A percentile compares a stretch with the other conserved stretches of the same genome.
These are phyloP conservation scores for Polyommatus icarus DNA, from an alignment of 2,888 invertebrate species.

Conservation along the genomic window DNA sequence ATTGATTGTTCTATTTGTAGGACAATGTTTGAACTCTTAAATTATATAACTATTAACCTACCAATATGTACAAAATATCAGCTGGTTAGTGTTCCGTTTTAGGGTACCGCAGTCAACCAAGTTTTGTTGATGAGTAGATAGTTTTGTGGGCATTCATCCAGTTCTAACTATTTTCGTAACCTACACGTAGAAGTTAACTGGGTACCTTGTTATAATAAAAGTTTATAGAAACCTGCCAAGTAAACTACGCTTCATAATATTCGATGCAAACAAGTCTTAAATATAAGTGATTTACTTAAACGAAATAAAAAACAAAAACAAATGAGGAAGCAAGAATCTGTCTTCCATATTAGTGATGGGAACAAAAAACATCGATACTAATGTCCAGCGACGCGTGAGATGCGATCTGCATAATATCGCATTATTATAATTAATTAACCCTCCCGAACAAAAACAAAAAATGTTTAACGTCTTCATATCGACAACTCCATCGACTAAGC, in stretches of 20 bases:
- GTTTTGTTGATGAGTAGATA: too few species aligned
- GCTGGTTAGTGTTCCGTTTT: too few species aligned
- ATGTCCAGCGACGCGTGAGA: conserved; percentile 61
- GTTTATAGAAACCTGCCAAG: too few species aligned
- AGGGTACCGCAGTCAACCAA: too few species aligned
- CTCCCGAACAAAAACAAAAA: conserved; percentile 70
- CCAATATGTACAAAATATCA: too few species aligned
- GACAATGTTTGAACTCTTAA: too few species aligned
- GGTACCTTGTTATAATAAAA: too few species aligned
- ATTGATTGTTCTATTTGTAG: too few species aligned
- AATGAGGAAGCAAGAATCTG: conserved; percentile 38
- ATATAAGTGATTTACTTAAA: not conserved
- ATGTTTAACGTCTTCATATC: conserved; percentile 70
- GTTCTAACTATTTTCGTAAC: too few species aligned
- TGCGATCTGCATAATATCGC: conserved; percentile 75
- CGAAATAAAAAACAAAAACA: not conserved
- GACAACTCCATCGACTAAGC: conserved; percentile 69
- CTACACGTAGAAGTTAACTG: too few species aligned
- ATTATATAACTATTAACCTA: too few species aligned
- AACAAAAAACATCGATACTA: conserved; percentile 41
- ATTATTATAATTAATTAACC: conserved; percentile 77
- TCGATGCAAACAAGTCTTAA: not conserved
- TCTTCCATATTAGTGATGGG: conserved; percentile 38
- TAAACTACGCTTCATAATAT: not conserved
- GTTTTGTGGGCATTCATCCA: too few species aligned